Evolutionary conservation across 2,888 invertebrate species (phyloP).

Genomic region (Hedya salicella): DNA sequence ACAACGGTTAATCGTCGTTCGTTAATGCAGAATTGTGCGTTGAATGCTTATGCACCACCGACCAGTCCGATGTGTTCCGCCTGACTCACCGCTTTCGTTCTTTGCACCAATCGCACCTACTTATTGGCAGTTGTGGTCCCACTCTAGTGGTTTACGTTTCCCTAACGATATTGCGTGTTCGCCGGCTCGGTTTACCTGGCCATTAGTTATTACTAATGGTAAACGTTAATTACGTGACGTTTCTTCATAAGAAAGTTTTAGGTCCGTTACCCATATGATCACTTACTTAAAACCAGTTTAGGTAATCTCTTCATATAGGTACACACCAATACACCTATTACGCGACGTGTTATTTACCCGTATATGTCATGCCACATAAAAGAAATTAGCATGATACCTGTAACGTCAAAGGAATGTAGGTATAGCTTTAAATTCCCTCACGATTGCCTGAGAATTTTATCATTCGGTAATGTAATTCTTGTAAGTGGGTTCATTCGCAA

Average conservation of each 20-base stretch:
- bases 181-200: constrained; percentile 14
- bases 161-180: constrained; percentile 32
- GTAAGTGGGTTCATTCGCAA: neutral
- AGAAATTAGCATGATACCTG: neutral
- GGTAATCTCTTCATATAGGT: constrained; percentile 2
- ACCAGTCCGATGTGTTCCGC: constrained; percentile 57
- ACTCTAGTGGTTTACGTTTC: constrained; percentile 46
- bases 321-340: too few species aligned
- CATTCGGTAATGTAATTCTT: constrained; percentile 11
- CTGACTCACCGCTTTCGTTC: constrained; percentile 77
- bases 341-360: neutral
- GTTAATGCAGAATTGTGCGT: constrained; percentile 49
- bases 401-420: neutral
- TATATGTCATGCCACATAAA: neutral
- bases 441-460: neutral
- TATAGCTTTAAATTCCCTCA: neutral
- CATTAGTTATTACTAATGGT: constrained; percentile 23
- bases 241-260: constrained; percentile 5
- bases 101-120: constrained; percentile 68
- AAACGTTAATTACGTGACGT: constrained; percentile 21
- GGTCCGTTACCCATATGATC: neutral
- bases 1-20: constrained; percentile 41
- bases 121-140: constrained; percentile 53
- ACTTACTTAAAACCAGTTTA: neutral
- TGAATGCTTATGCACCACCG: constrained; percentile 51